Evolutionary conservation across 2,113 vertebrate genomes (phyloP).

Genomic region (Charina bottae): DNA sequence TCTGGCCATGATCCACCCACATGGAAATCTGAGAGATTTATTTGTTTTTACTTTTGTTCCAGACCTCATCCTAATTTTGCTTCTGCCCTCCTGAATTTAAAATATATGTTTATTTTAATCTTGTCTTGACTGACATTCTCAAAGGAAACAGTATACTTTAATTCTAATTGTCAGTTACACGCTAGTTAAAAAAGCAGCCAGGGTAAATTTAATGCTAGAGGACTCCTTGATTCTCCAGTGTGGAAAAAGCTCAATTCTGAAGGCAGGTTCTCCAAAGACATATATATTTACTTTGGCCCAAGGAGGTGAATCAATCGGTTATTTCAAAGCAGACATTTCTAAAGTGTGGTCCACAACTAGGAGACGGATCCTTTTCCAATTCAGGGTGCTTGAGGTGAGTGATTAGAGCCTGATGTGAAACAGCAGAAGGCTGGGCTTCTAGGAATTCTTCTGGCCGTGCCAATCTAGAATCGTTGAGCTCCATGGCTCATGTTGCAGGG

Average conservation of each 20-base stretch:
- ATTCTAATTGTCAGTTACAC: background rate
- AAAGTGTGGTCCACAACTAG: background rate
- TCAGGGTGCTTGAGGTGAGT: background rate
- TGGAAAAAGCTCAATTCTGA: background rate
- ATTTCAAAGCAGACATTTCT: background rate
- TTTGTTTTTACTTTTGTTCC: slow-evolving; percentile 37
- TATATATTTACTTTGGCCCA: background rate
- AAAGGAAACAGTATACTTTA: background rate
- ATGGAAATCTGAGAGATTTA: slow-evolving; percentile 9
- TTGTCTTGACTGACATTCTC: background rate
- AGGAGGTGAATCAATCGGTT: background rate
- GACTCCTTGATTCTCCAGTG: background rate
- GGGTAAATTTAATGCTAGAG: too few species aligned
- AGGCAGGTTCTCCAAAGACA: background rate
- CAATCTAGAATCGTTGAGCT: background rate
- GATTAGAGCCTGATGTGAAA: background rate
- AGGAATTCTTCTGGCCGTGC: background rate
- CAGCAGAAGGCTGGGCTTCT: background rate
- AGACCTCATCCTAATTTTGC: slow-evolving; percentile 18
- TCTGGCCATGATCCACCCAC: slow-evolving; percentile 30
- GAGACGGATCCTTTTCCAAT: background rate
- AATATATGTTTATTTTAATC: slow-evolving; percentile 19
- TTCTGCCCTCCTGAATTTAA: slow-evolving; percentile 38
- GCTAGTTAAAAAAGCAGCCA: background rate
- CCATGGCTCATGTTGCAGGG: background rate